These are phyloP conservation scores for Drosophila borealis DNA, from an alignment of 2,888 invertebrate genomes.

Conservation along the genomic window DNA sequence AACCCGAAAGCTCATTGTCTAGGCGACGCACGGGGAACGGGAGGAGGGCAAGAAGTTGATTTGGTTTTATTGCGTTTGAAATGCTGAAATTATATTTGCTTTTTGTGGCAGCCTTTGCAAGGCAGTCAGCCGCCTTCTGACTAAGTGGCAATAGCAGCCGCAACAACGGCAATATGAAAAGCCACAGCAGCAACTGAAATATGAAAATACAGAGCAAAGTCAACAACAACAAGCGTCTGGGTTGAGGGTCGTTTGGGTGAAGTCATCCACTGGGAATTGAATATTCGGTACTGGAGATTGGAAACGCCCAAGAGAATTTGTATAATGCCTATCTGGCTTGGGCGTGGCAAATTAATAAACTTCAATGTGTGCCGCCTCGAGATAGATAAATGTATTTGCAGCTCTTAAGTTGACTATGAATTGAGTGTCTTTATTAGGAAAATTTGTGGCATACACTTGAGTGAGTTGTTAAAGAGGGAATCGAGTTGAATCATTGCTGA, in stretches of 20 bases:
- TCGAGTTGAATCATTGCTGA: neutral
- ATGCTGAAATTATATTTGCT: slow-evolving; percentile 69
- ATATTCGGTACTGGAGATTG: slow-evolving; percentile 17
- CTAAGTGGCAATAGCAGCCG: slow-evolving; percentile 42
- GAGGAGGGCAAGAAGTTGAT: slow-evolving; percentile 14
- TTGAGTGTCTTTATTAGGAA: slow-evolving; percentile 9
- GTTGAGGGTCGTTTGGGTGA: slow-evolving; percentile 32
- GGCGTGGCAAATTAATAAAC: slow-evolving; percentile 43
- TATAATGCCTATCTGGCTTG: slow-evolving; percentile 11
- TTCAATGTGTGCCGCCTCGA: neutral
- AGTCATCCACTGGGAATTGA: slow-evolving; percentile 26
- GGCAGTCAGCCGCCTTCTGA: slow-evolving; percentile 41
- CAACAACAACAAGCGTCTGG: slow-evolving; percentile 17
- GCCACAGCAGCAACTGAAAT: slow-evolving; percentile 35
- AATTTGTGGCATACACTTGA: slow-evolving; percentile 3
- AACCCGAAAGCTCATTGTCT: slow-evolving; percentile 12
- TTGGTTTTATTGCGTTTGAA: slow-evolving; percentile 61
- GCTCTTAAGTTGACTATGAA: slow-evolving; percentile 7
- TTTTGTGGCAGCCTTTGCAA: slow-evolving; percentile 47
- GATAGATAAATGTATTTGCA: neutral
- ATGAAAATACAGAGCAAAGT: slow-evolving; percentile 14
- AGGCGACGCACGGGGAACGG: too few species aligned
- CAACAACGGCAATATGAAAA: slow-evolving; percentile 39
- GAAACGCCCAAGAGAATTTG: slow-evolving; percentile 10
- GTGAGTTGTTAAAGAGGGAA: neutral